These are phyloP conservation scores for Sylvietta virens DNA, from an alignment of 2,113 vertebrate species.

Conservation along the genomic window DNA sequence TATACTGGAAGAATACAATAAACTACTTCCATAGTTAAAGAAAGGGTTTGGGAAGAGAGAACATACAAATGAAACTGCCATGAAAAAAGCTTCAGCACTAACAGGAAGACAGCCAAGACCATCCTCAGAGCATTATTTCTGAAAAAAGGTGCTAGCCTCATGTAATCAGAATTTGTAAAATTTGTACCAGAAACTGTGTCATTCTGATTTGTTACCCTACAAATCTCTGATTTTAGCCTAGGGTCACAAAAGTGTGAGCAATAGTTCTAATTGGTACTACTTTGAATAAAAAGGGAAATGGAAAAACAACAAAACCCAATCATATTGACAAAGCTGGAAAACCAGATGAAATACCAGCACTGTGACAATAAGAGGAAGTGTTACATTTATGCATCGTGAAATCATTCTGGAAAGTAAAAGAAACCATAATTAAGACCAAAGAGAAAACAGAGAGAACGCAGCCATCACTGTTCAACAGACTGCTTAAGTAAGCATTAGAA, in stretches of 20 bases:
- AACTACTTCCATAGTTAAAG: neutral
- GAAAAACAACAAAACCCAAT: neutral
- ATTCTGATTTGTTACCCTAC: neutral
- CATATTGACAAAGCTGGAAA: neutral
- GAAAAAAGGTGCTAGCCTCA: neutral
- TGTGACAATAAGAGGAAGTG: neutral
- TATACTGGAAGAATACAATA: neutral
- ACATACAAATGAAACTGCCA: neutral
- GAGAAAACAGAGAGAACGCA: neutral
- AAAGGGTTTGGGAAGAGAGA: neutral
- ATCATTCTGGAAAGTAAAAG: neutral
- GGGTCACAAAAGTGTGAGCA: neutral
- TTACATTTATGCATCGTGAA: slow-evolving; percentile 19
- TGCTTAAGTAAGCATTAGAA: neutral
- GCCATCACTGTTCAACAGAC: neutral
- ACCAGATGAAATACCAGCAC: slow-evolving; percentile 1
- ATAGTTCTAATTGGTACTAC: neutral
- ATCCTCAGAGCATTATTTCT: neutral
- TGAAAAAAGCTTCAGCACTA: neutral
- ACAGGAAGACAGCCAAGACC: neutral
- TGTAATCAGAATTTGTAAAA: neutral
- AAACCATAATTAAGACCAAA: slow-evolving; percentile 8
- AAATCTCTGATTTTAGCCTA: neutral
- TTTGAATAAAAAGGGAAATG: neutral
- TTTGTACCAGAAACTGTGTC: neutral